Evolutionary conservation across 2,888 invertebrate genomes (phyloP), one percentile per base, ranked within the genome.

Genomic region (Sarcophaga variegata): DNA sequence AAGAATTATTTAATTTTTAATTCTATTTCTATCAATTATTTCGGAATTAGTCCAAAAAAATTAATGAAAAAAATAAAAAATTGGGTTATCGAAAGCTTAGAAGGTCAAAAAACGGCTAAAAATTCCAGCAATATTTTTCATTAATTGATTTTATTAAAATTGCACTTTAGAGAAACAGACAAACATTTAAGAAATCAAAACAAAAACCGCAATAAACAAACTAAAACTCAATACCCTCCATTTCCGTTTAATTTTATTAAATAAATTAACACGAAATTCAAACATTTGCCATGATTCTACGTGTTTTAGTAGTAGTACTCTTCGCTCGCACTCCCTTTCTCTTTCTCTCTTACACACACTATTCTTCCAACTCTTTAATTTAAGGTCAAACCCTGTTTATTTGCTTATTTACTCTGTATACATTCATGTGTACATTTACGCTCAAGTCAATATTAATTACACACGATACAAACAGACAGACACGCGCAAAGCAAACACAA

Each of bases 381-480:
- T 54, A 17, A 54, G 12, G 54, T 54, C 54, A 54, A 54, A 49
- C 14, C 49, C 12, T 49, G 12, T 49, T 54, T 54, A 17, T 54
- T 54, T 54, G 17, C 2, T 54, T 54, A 14, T 54, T 54, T 54
- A 54, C 17, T 54, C 17, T 54, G 12, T 54, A 2, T 54, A 14
- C 17, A 54, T 66, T n/a, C 45, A 17, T 64, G 37, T 66, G 27
- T 66, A 12, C 45, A 37, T 45, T 25, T 45, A 67, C 66, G 45
- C 20, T 47, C 45, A 10, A 14, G 47, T 20, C 67, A 69, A 69
- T 69, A 69, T 69, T 47, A 69, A 69, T 69, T 69, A 69, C 20
- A 69, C 37, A 25, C 14, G 59, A 37, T 37, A 37, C 37, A 37
- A 25, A 25, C 45, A 66, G 17, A 66, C 66, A 66, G 45, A 20